These are phyloP conservation scores for Salvelinus sp. DNA, from an alignment of 2,113 vertebrate species.

Conservation along the genomic window DNA sequence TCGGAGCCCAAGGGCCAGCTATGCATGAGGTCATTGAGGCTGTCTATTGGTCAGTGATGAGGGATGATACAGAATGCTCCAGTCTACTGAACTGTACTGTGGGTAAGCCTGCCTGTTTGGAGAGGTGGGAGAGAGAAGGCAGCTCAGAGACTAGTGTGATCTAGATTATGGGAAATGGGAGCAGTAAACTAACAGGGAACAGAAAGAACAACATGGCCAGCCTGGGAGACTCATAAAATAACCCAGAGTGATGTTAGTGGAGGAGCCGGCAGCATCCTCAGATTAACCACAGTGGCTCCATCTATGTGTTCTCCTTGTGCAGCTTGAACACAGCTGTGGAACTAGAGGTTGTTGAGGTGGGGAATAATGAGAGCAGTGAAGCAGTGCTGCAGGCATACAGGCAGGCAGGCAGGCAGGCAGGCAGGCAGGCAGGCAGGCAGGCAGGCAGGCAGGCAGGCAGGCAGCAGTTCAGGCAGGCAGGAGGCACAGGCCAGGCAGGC, in stretches of 20 bases:
- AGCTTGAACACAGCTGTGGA: background rate
- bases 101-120: background rate
- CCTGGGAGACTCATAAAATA: conserved; percentile 62
- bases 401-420: too few species aligned
- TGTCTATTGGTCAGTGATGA: conserved; percentile 67
- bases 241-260: conserved; percentile 65
- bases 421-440: too few species aligned
- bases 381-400: conserved; percentile 16
- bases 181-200: background rate
- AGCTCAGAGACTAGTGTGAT: conserved; percentile 59
- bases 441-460: background rate
- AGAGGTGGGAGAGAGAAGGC: conserved; percentile 59
- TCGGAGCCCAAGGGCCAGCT: conserved; percentile 56
- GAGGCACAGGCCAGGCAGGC: conserved; percentile 5
- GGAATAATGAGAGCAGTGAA: conserved; percentile 50
- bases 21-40: conserved; percentile 60
- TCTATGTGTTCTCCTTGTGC: background rate
- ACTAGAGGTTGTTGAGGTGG: conserved; percentile 20
- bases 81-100: background rate
- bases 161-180: conserved; percentile 18
- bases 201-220: background rate
- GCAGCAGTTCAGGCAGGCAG: too few species aligned
- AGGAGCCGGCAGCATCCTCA: conserved; percentile 41
- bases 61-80: conserved; percentile 42
- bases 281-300: conserved; percentile 19